Percentiles rank a stretch among this genome's conserved stretches.
Evolutionary conservation across 2,113 vertebrate genomes (phyloP).

Genomic region (Cyphomyrus plagiostoma): DNA sequence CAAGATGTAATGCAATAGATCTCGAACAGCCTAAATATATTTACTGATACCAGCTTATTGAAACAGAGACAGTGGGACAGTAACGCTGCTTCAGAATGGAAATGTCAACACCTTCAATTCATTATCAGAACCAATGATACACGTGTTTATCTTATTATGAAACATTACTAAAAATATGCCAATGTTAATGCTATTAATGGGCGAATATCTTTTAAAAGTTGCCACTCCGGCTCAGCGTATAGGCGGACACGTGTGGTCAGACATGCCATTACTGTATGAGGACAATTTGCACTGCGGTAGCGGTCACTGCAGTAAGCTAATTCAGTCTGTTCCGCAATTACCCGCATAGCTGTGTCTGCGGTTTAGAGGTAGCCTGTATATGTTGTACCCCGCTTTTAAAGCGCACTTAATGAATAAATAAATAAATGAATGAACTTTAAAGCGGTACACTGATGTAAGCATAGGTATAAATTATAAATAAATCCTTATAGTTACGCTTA

Average conservation of each 20-base stretch:
- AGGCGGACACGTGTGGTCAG: not conserved
- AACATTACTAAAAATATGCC: not conserved
- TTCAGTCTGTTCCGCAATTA: not conserved
- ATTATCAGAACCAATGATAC: not conserved
- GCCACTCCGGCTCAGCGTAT: not conserved
- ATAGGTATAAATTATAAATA: not conserved
- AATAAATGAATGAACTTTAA: not conserved
- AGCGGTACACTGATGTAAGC: not conserved
- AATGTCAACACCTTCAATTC: not conserved
- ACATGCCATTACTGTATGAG: not conserved
- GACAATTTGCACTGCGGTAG: slow-evolving; percentile 3
- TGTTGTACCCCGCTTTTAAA: too few relatives aligned
- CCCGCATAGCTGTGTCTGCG: not conserved
- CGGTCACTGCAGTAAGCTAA: slow-evolving; percentile 5
- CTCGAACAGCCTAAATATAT: not conserved
- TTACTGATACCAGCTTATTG: not conserved
- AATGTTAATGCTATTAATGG: not conserved
- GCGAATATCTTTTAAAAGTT: not conserved
- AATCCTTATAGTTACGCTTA: not conserved
- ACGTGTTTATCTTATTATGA: not conserved
- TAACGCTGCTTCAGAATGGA: not conserved
- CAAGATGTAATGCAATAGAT: not conserved
- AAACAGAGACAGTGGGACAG: not conserved
- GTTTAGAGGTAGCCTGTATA: not conserved
- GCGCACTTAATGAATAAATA: not conserved